Percentiles rank a stretch among this genome's conserved stretches.
Conservation (phyloP, 2,113 vertebrate genomes). For the Gymnorhina tibicen region DNA sequence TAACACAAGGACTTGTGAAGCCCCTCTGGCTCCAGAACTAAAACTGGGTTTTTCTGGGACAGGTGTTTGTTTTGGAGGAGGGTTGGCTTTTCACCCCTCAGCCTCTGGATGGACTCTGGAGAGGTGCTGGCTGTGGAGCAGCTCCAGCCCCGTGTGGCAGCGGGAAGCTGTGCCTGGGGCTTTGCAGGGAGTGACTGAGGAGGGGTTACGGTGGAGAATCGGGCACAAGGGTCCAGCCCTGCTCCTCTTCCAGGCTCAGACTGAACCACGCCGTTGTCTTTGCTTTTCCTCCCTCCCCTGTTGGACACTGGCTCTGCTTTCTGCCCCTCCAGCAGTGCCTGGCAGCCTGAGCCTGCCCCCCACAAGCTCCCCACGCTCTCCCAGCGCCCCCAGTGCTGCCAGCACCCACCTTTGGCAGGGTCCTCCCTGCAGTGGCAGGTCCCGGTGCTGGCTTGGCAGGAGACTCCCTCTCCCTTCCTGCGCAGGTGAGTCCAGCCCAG, state of each 20-base stretch:
- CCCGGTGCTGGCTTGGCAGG: background rate
- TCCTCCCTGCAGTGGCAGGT: background rate
- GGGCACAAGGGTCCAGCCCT: accelerated
- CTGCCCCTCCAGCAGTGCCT: background rate
- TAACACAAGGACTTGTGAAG: background rate
- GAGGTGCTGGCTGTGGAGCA: accelerated
- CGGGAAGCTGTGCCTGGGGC: background rate
- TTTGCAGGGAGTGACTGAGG: background rate
- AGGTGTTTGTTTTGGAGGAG: background rate
- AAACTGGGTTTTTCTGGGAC: background rate
- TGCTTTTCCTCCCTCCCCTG: background rate
- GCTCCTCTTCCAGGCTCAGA: background rate
- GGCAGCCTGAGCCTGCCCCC: background rate
- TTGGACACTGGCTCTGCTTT: accelerated
- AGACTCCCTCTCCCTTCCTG: constrained; percentile 23
- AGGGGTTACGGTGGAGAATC: accelerated
- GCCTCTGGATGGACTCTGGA: background rate
- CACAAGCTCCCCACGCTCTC: background rate
- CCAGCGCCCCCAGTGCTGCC: background rate
- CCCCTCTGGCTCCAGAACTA: background rate
- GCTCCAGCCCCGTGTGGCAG: background rate
- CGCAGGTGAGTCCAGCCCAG: constrained; percentile 73
- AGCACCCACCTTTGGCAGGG: constrained; percentile 66
- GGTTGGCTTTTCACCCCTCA: background rate
- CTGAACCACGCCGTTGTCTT: accelerated